Percentiles rank a stretch among this genome's conserved stretches.
Evolutionary conservation across 2,888 invertebrate genomes (phyloP).

Genomic region (Pristionchus fissidentatus): DNA sequence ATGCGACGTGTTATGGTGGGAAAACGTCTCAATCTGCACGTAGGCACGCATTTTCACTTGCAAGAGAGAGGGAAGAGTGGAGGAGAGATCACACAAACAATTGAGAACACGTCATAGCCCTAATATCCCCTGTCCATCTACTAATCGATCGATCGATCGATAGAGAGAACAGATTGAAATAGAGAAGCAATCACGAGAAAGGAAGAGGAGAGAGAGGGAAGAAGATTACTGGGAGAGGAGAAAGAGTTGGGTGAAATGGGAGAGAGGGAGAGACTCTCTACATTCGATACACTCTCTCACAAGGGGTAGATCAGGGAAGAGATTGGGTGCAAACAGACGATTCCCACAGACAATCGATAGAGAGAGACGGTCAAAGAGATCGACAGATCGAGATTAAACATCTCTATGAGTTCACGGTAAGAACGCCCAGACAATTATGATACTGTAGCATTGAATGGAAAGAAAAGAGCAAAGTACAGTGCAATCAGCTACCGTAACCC

Average conservation of each 20-base stretch:
- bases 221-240: not conserved
- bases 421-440: too few relatives aligned
- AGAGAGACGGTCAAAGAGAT: not conserved
- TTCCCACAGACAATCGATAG: not conserved
- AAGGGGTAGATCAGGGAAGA: constrained; percentile 7
- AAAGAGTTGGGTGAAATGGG: not conserved
- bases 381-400: not conserved
- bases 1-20: not conserved
- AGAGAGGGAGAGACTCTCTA: not conserved
- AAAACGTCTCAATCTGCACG: not conserved
- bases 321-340: not conserved
- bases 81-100: not conserved
- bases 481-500: too few relatives aligned
- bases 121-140: not conserved
- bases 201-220: not conserved
- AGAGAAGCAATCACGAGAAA: not conserved
- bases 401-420: too few relatives aligned
- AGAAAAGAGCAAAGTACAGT: too few relatives aligned
- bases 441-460: too few relatives aligned
- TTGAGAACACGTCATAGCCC: not conserved
- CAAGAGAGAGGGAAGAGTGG: not conserved
- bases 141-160: not conserved
- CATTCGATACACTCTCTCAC: constrained; percentile 2
- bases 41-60: not conserved
- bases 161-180: not conserved